These are phyloP conservation scores for Drosophila bifasciata DNA, from an alignment of 1,140 invertebrate genomes.

Conservation along the genomic window DNA sequence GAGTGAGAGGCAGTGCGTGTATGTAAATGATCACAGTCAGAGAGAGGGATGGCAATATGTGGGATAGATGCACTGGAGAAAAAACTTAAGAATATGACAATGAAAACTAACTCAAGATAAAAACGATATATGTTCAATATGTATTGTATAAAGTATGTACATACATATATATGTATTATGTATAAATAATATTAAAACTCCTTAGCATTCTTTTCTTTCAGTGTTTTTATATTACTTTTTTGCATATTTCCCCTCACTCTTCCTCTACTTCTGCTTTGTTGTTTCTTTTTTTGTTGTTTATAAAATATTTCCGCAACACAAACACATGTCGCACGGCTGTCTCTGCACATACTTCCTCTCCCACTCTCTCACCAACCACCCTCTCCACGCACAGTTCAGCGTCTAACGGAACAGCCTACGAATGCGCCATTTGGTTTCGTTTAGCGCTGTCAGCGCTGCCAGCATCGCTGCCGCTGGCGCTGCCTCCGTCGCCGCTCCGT, in stretches of 20 bases:
- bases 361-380: slow-evolving; percentile 2
- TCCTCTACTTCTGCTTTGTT: slow-evolving; percentile 14
- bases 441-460: slow-evolving; percentile 46
- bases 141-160: too few relatives aligned
- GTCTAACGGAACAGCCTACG: slow-evolving; percentile 38
- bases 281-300: slow-evolving; percentile 43
- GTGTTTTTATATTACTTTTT: slow-evolving; percentile 15
- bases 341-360: slow-evolving; percentile 24
- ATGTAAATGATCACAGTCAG: slow-evolving; percentile 22
- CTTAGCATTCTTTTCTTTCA: background rate
- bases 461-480: background rate
- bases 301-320: slow-evolving; percentile 81
- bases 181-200: too few relatives aligned
- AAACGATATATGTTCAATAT: too few relatives aligned
- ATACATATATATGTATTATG: too few relatives aligned
- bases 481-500: too few relatives aligned
- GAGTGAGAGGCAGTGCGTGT: slow-evolving; percentile 15
- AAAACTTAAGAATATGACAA: background rate
- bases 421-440: slow-evolving; percentile 81
- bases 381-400: background rate
- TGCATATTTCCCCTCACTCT: slow-evolving; percentile 51
- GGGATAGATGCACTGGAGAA: slow-evolving; percentile 11
- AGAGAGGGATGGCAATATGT: slow-evolving; percentile 4
- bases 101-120: background rate
- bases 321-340: slow-evolving; percentile 74